A percentile compares a stretch with the other conserved stretches of the same genome.
phyloP scores from a whole-genome alignment of 37 sponge, comb jelly and placozoan genomes.

The Spongilla lacustris region DNA sequence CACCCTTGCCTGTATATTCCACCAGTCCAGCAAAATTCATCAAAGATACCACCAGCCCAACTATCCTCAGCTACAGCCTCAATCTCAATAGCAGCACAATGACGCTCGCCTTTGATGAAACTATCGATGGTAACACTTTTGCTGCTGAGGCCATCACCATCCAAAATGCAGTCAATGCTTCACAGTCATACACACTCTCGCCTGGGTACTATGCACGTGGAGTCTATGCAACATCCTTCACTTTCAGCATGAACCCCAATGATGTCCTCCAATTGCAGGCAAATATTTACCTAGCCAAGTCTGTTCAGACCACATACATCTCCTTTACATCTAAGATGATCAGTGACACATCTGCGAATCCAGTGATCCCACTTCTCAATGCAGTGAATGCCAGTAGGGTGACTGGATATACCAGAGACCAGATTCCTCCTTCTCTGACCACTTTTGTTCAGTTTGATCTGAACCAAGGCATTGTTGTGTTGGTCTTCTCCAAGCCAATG shows the following conservation, averaged over 20 bases:
- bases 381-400: slow-evolving; percentile 32
- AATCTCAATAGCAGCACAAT: slow-evolving; percentile 61
- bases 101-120: slow-evolving; percentile 81
- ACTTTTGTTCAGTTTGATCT: slow-evolving; percentile 71
- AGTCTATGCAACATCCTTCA: slow-evolving; percentile 22
- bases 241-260: slow-evolving; percentile 43
- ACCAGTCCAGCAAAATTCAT: slow-evolving; percentile 27
- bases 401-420: slow-evolving; percentile 66
- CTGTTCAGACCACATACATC: slow-evolving; percentile 49
- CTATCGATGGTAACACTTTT: slow-evolving; percentile 66
- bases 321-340: slow-evolving; percentile 58
- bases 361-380: slow-evolving; percentile 38
- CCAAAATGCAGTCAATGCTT: slow-evolving; percentile 49
- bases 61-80: slow-evolving; percentile 50
- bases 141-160: slow-evolving; percentile 55
- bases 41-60: slow-evolving; percentile 71
- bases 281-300: slow-evolving; percentile 72
- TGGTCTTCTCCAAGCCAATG: slow-evolving; percentile 85
- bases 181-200: slow-evolving; percentile 45
- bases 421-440: slow-evolving; percentile 47
- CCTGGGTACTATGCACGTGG: slow-evolving; percentile 42
- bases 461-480: slow-evolving; percentile 58
- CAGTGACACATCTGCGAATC: slow-evolving; percentile 56
- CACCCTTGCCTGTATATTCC: not conserved
- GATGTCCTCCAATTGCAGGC: slow-evolving; percentile 65